A percentile compares a stretch with the other conserved stretches of the same genome.
Evolutionary conservation across 2,797 vertebrate genomes (phyloP).

Genomic region (Lemur catta): DNA sequence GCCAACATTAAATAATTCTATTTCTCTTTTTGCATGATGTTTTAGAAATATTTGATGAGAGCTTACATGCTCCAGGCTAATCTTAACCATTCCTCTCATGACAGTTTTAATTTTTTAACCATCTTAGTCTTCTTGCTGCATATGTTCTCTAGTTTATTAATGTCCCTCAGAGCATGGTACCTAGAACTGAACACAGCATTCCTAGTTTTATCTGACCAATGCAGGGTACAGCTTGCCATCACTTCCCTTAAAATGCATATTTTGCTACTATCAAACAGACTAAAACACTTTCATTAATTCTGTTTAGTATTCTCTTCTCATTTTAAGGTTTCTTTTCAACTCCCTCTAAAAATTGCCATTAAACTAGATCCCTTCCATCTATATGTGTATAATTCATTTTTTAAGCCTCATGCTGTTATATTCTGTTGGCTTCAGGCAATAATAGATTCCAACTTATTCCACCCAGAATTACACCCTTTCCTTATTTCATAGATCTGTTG

Average conservation of each 20-base stretch:
- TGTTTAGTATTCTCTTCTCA: neutral
- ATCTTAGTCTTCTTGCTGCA: neutral
- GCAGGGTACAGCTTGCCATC: neutral
- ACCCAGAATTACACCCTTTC: neutral
- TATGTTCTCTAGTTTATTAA: neutral
- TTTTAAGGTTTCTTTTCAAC: neutral
- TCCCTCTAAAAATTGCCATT: neutral
- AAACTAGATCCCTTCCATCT: neutral
- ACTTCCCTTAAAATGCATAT: neutral
- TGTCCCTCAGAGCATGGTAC: neutral
- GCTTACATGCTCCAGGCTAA: neutral
- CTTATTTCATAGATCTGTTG: neutral
- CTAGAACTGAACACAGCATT: neutral
- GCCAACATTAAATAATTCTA: neutral
- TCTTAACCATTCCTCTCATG: neutral
- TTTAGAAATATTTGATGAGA: constrained; percentile 17
- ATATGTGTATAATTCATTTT: constrained; percentile 33
- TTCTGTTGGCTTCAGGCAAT: neutral
- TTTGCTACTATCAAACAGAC: neutral
- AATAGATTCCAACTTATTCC: neutral
- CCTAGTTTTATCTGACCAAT: neutral
- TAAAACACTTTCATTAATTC: neutral
- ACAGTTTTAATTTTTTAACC: constrained; percentile 19
- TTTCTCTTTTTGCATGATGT: constrained; percentile 12
- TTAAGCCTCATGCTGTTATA: neutral